Base-by-base conservation (phyloP, 2,113 vertebrate genomes). In the Triplophysa siluroides region DNA sequence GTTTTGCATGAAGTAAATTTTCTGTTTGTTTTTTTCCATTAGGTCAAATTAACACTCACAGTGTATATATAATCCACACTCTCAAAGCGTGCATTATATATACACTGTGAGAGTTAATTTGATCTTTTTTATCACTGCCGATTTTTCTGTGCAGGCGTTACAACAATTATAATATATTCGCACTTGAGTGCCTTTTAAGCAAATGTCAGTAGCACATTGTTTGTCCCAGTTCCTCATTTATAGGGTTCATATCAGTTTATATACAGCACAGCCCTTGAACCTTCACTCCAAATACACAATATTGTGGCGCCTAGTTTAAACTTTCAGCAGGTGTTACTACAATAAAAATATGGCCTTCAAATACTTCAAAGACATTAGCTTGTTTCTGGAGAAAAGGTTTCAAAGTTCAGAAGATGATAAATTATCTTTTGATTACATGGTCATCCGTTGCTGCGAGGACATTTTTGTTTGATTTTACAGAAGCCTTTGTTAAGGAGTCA, bases 321-420 rank as follows among this genome's bases (percentile, higher is more conserved):
- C 71, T 18, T 23, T 10, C 71, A 64, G 67, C 91, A 92, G 90
- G 89, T 92, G 91, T 83, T 74, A 2, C 60, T 72, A 87, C 81
- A 76, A 66, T 89, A 88, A 91, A 92, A 74, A 65, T 14, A 78
- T 85, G 64, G 68, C 14, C 86, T 86, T 77, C 65, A 13, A 26
- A 41, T 13, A 60, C 24, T 65, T 47, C 45, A 63, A 38, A 82
- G 76, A 43, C 9, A 62, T 84, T 87, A 14, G 2, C 19, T 62
- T 72, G 43, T 38, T 86, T 88, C 43, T 86, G 78, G 76, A 69
- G 43, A 38, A 79, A 43, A 79, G 67, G 61, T 83, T 88, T 84
- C 90, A 92, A 93, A 92, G 92, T 92, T 91, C 90, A 85, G 23
- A 23, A 78, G 21, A 71, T 50, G 86, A 89, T 84, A 11, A 19